Base-by-base conservation (phyloP, 2,888 invertebrate species). In the Acleris laterana region DNA sequence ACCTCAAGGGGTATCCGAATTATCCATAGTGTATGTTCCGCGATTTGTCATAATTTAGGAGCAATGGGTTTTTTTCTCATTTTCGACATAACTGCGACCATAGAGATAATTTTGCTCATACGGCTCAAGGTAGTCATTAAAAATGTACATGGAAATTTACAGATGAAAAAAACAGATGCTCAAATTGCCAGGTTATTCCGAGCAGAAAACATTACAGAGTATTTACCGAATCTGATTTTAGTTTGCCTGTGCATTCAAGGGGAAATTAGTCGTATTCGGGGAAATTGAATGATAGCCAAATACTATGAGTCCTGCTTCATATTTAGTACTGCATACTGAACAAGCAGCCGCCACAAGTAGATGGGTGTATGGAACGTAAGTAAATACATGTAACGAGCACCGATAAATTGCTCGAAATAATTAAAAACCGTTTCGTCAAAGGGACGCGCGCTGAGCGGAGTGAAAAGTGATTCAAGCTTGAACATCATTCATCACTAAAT, bases 371-470 rank as follows among this genome's bases (percentile, higher is more conserved):
- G 20, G 57, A 22, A 9, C 5, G 22, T 44, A n/a, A 46, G 20
- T 22, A 20, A 25, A 32, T 22, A 46, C 20, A 25, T n/a, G 46
- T 22, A 57, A 57, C 56, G 46, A 57, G 62, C 52, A 2, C 22
- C 53, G 46, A 62, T 53, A 52, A 38, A 38, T 13, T 52, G 46
- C 62, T 52, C 46, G 62, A 44, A 52, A 53, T 62, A 52, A 62
- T 52, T 62, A 44, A 62, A 38, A 38, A 28, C 53, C 25, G 52
- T 28, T 44, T 16, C 46, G 28, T 25, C 53, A 28, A 46, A 53
- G 46, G 52, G 38, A 17, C 4, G 42, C 55, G 55, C 20, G n/a
- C 56, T 25, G 22, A 25, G 25, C n/a, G 44, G 22, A 44, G 9
- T 57, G 25, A 46, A 46, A 57, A 57, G 22, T n/a, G 25, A n/a